Percentiles rank a stretch among this genome's conserved stretches.
phyloP scores from a whole-genome alignment of 2,797 vertebrate genomes.

The Falco concolor region DNA sequence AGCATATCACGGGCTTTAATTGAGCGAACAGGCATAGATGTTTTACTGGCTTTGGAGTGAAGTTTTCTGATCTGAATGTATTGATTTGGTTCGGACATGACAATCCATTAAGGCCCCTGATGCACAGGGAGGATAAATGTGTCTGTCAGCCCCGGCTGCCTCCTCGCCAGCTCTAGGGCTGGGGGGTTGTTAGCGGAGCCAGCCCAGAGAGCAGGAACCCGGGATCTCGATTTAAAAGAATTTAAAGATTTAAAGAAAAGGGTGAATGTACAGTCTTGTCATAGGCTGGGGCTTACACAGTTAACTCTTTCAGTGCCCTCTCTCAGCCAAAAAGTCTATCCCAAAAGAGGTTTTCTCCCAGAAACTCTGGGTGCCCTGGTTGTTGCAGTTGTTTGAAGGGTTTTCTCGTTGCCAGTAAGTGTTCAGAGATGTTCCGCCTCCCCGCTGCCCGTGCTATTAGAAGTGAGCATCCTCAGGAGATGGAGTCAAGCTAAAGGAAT shows the following conservation, averaged over 20 bases:
- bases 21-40: neutral
- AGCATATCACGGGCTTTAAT: neutral
- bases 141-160: neutral
- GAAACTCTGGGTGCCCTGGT: neutral
- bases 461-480: neutral
- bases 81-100: neutral
- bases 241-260: no score
- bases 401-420: neutral
- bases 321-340: neutral
- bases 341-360: neutral
- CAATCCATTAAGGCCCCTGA: neutral
- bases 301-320: neutral
- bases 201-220: neutral
- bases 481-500: neutral
- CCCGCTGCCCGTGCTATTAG: fast-evolving
- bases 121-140: neutral
- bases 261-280: fast-evolving
- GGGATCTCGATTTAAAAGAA: no score
- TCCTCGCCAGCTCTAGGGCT: neutral
- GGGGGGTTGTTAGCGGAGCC: no score
- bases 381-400: neutral
- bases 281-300: fast-evolving
- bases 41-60: neutral
- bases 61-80: neutral
- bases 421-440: neutral